Evolutionary conservation across 2,888 invertebrate genomes (phyloP).

Genomic region (Athalia circularis): DNA sequence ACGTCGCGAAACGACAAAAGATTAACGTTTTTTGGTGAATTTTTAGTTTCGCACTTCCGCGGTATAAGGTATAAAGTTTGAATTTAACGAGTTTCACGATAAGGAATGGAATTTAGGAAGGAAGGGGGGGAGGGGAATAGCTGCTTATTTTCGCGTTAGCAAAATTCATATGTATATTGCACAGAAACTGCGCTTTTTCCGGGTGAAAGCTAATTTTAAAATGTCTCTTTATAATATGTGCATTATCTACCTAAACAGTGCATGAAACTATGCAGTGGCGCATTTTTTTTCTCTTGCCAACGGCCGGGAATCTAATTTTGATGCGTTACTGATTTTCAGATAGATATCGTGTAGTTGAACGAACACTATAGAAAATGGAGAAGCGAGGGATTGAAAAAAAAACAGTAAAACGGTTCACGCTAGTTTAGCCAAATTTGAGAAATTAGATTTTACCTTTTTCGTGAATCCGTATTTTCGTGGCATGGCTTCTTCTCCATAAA

Average conservation of each 20-base stretch:
- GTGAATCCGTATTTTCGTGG: too few relatives aligned
- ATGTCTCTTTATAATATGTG: constrained; percentile 33
- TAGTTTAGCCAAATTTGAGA: too few relatives aligned
- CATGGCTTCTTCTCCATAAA: neutral
- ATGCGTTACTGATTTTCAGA: too few relatives aligned
- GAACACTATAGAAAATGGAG: too few relatives aligned
- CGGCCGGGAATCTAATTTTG: neutral
- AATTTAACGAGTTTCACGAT: neutral
- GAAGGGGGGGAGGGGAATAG: neutral
- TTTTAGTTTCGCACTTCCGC: constrained; percentile 30
- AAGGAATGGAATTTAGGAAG: too few relatives aligned
- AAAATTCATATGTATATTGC: neutral
- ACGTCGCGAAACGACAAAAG: constrained; percentile 7
- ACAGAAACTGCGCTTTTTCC: constrained; percentile 22
- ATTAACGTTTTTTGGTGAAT: constrained; percentile 18
- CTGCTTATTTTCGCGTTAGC: constrained; percentile 37
- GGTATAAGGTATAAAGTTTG: constrained; percentile 6
- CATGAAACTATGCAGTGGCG: constrained; percentile 34
- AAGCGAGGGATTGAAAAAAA: too few relatives aligned
- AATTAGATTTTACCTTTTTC: too few relatives aligned
- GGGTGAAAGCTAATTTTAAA: constrained; percentile 7
- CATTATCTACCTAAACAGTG: constrained; percentile 31
- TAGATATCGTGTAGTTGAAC: too few relatives aligned
- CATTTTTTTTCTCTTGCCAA: constrained; percentile 9
- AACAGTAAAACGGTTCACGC: too few relatives aligned